Conservation (phyloP, 2,888 invertebrate genomes). For the Parascotia fuliginaria region DNA sequence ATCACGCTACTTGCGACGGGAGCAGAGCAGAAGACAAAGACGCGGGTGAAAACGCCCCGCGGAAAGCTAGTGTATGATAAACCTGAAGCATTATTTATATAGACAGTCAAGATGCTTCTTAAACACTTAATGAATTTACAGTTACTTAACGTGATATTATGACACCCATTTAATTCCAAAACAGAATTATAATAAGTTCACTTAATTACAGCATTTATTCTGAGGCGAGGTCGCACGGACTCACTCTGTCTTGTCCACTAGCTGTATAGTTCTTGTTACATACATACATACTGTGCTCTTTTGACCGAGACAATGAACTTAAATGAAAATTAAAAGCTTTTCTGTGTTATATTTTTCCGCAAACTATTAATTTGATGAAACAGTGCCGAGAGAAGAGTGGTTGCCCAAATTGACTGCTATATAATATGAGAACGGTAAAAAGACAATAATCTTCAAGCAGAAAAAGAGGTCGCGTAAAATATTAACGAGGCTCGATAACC, state of each 20-base stretch:
- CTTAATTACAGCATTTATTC: constrained; percentile 83
- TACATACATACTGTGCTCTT: constrained; percentile 40
- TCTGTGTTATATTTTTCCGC: constrained; percentile 66
- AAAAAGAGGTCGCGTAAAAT: constrained; percentile 45
- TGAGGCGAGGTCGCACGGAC: constrained; percentile 65
- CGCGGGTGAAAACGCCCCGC: no score
- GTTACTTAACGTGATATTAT: constrained; percentile 72
- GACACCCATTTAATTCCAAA: constrained; percentile 78
- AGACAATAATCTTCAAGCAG: constrained; percentile 36
- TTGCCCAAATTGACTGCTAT: constrained; percentile 14
- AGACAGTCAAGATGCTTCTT: constrained; percentile 53
- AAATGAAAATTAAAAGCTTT: constrained; percentile 71
- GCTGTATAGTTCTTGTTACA: constrained; percentile 59
- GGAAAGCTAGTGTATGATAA: constrained; percentile 42
- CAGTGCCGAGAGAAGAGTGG: constrained; percentile 38
- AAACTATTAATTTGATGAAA: constrained; percentile 46
- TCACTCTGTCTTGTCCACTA: constrained; percentile 64
- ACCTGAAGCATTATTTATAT: constrained; percentile 49
- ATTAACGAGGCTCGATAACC: constrained; percentile 49
- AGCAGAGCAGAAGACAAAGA: no score
- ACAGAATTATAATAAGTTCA: constrained; percentile 83
- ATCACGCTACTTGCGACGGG: no score
- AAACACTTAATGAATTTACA: constrained; percentile 64
- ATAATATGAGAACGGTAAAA: constrained; percentile 23
- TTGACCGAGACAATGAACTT: constrained; percentile 67